Percentiles rank a stretch among this genome's conserved stretches.
Evolutionary conservation across 2,888 invertebrate genomes (phyloP).

Genomic region (Ferrisia virgata): DNA sequence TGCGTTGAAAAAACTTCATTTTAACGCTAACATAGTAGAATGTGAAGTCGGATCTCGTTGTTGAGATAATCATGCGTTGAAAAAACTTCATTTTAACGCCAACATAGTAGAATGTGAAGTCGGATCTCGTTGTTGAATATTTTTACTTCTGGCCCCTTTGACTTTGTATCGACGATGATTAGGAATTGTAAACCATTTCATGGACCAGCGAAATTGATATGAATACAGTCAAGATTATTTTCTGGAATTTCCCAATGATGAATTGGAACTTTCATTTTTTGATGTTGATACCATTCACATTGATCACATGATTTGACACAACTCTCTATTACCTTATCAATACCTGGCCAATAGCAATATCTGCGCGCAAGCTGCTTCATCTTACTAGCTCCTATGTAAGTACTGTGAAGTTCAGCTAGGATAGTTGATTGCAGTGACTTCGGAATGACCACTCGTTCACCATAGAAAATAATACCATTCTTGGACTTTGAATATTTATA

Average conservation of each 20-base stretch:
- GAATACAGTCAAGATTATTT: conserved; percentile 47
- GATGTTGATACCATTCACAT: conserved; percentile 46
- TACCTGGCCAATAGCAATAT: conserved; percentile 50
- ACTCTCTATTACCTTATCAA: conserved; percentile 50
- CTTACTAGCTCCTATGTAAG: conserved; percentile 50
- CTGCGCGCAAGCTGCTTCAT: conserved; percentile 50
- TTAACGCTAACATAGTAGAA: not conserved
- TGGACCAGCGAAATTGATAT: conserved; percentile 48
- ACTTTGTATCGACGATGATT: not conserved
- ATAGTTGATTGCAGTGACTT: conserved; percentile 39
- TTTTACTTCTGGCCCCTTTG: conserved; percentile 30
- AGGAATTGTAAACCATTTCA: not conserved
- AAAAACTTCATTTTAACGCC: not conserved
- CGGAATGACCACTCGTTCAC: conserved; percentile 47
- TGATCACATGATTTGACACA: conserved; percentile 49
- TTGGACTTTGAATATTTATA: not conserved
- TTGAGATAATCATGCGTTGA: not conserved
- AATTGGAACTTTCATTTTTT: conserved; percentile 49
- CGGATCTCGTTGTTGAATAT: not conserved
- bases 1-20: not conserved
- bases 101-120: not conserved
- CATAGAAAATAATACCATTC: not conserved
- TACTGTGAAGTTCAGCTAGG: conserved; percentile 50
- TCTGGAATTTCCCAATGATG: conserved; percentile 45
- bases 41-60: not conserved